These are phyloP conservation scores for Crotalus viridis DNA, from an alignment of 2,113 vertebrate species.

Conservation along the genomic window DNA sequence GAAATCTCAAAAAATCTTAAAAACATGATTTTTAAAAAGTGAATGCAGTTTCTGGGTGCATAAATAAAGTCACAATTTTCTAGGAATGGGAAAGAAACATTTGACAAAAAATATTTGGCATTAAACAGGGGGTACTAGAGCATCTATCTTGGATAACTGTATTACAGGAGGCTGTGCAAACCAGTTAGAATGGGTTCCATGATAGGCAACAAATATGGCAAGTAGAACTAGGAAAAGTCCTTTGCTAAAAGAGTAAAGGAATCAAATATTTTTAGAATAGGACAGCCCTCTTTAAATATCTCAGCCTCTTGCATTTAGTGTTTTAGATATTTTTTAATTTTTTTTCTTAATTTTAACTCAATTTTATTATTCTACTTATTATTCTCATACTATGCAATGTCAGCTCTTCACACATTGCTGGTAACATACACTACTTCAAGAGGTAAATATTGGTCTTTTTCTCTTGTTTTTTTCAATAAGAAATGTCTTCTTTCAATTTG, in stretches of 20 bases:
- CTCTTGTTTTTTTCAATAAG: neutral
- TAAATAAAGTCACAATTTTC: neutral
- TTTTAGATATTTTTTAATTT: neutral
- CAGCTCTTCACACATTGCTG: neutral
- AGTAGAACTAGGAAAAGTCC: neutral
- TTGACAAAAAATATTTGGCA: too few species aligned
- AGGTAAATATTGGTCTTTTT: neutral
- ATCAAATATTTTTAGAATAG: neutral
- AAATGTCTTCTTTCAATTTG: neutral
- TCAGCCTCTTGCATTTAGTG: neutral
- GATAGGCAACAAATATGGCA: neutral
- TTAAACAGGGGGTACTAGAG: neutral
- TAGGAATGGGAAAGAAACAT: neutral
- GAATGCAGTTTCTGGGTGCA: neutral
- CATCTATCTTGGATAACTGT: neutral
- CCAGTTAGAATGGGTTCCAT: neutral
- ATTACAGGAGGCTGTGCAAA: neutral
- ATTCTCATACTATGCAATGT: neutral
- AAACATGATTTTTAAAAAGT: too few species aligned
- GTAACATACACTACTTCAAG: neutral
- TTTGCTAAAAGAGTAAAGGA: neutral
- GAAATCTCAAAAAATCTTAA: too few species aligned
- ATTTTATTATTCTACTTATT: neutral
- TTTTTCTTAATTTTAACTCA: neutral
- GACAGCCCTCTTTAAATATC: neutral